A percentile compares a stretch with the other conserved stretches of the same genome.
Evolutionary conservation across 1,140 invertebrate species (phyloP).

Genomic region (Brachionus asplanchnoidis): DNA sequence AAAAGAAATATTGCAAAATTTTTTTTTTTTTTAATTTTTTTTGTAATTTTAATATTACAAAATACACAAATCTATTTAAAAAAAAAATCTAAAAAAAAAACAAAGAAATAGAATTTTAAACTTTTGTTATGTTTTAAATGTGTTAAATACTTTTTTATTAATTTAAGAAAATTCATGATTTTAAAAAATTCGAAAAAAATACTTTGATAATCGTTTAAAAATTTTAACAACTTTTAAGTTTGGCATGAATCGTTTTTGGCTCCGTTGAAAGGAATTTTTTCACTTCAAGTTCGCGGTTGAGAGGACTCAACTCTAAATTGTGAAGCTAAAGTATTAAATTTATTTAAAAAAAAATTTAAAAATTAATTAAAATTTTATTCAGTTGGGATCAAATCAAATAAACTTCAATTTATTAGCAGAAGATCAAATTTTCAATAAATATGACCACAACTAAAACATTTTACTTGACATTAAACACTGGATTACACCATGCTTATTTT

Average conservation of each 20-base stretch:
- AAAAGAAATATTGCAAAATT: too few species aligned
- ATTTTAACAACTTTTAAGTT: too few species aligned
- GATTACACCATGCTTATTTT: constrained; percentile 55
- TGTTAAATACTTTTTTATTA: too few species aligned
- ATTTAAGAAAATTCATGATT: too few species aligned
- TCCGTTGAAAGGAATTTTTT: constrained; percentile 54
- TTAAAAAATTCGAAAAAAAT: too few species aligned
- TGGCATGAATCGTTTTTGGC: constrained; percentile 56
- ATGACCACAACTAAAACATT: constrained; percentile 51
- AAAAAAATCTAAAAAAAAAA: too few species aligned
- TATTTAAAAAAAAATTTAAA: not conserved
- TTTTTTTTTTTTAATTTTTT: too few species aligned
- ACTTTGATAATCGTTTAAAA: too few species aligned
- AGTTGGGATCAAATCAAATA: constrained; percentile 53
- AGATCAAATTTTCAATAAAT: constrained; percentile 53
- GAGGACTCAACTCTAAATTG: constrained; percentile 49
- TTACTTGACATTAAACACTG: constrained; percentile 52
- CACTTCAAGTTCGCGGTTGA: constrained; percentile 50
- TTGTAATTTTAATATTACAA: too few species aligned
- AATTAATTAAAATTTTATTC: constrained; percentile 17
- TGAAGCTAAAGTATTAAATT: constrained; percentile 49
- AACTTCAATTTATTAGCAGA: constrained; percentile 54
- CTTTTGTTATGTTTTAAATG: too few species aligned
- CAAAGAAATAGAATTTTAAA: too few species aligned
- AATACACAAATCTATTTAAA: too few species aligned